Conservation (phyloP, 2,888 invertebrate genomes). For the Drosophila demipolita region DNA sequence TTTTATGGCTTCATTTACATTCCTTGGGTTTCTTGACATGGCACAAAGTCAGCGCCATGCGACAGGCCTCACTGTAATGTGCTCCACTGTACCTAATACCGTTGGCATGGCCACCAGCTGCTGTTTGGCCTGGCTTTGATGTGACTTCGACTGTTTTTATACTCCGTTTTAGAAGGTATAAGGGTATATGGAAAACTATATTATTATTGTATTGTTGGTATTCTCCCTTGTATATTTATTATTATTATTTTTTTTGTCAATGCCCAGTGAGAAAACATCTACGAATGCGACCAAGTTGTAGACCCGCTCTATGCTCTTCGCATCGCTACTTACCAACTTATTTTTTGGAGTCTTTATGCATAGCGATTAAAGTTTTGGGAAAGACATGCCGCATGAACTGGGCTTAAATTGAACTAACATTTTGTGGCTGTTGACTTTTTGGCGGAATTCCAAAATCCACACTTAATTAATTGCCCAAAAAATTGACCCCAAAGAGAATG, state of each 20-base stretch:
- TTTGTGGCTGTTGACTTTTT: slow-evolving; percentile 32
- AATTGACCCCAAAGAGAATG: slow-evolving; percentile 22
- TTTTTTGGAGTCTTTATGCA: slow-evolving; percentile 61
- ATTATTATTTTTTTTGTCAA: slow-evolving; percentile 16
- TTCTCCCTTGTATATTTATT: not conserved
- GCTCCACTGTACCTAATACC: not conserved
- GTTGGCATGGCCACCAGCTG: not conserved
- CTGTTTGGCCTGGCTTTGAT: not conserved
- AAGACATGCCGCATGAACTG: slow-evolving; percentile 50
- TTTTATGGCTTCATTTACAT: slow-evolving; percentile 79
- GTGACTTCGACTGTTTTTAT: slow-evolving; percentile 29
- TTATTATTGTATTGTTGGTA: not conserved
- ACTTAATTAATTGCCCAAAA: slow-evolving; percentile 52
- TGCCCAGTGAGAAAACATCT: slow-evolving; percentile 30
- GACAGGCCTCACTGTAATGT: slow-evolving; percentile 14
- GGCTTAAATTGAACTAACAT: slow-evolving; percentile 15
- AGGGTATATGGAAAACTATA: not conserved
- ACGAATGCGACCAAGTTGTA: slow-evolving; percentile 6
- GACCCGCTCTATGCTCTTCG: not conserved
- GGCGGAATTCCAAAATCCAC: slow-evolving; percentile 7
- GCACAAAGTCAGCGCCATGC: slow-evolving; percentile 8
- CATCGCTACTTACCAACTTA: slow-evolving; percentile 23
- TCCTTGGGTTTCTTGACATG: slow-evolving; percentile 58
- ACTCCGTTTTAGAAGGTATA: not conserved
- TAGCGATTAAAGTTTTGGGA: slow-evolving; percentile 19